A percentile compares a stretch with the other conserved stretches of the same genome.
These are phyloP conservation scores for Sebastes trivittatus DNA, from an alignment of 2,797 vertebrate genomes.

Conservation along the genomic window DNA sequence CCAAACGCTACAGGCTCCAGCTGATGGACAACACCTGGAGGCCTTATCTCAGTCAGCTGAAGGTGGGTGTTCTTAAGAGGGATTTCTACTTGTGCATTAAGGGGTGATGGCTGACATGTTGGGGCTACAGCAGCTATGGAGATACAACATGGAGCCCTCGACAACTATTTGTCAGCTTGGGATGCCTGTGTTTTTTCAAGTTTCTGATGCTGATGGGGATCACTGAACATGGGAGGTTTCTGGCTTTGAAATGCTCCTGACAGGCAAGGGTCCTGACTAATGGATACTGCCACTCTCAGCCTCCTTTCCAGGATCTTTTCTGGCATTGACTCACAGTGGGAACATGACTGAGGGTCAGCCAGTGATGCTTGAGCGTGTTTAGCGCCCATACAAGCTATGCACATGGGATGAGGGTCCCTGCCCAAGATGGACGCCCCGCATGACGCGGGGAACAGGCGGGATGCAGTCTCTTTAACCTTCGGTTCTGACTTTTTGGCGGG, in stretches of 20 bases:
- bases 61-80: constrained; percentile 72
- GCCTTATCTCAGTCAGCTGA: constrained; percentile 88
- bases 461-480: background rate
- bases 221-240: background rate
- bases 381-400: background rate
- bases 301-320: too few species aligned
- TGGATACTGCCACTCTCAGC: too few species aligned
- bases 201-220: background rate
- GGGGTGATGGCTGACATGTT: background rate
- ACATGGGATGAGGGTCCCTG: background rate
- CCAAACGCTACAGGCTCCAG: constrained; percentile 88
- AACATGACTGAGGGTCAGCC: too few species aligned
- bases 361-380: too few species aligned
- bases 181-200: background rate
- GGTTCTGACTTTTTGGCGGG: too few species aligned
- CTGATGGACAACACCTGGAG: constrained; percentile 91
- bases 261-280: too few species aligned
- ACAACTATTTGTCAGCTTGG: background rate
- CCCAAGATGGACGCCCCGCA: too few species aligned
- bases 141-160: background rate
- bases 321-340: background rate
- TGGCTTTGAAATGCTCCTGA: too few species aligned
- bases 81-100: background rate
- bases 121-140: background rate
- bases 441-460: background rate